These are phyloP conservation scores for Rafetus swinhoei DNA, from an alignment of 2,113 vertebrate genomes.

Conservation along the genomic window DNA sequence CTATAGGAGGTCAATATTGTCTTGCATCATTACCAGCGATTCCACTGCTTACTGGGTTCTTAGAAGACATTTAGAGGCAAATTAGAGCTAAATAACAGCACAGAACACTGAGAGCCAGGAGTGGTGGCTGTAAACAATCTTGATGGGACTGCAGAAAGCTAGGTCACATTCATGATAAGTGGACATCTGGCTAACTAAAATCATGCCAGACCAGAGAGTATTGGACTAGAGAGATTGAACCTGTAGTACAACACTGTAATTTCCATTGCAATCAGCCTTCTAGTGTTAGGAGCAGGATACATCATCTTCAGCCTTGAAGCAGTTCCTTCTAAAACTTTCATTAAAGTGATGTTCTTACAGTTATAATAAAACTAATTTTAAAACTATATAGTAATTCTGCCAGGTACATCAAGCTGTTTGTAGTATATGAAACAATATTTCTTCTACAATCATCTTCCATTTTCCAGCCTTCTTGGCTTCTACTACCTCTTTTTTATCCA, in stretches of 20 bases:
- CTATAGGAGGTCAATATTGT: too few species aligned
- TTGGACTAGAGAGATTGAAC: too few species aligned
- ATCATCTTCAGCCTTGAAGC: not conserved
- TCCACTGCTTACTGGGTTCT: too few species aligned
- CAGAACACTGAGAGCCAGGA: too few species aligned
- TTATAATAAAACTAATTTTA: not conserved
- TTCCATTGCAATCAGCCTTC: not conserved
- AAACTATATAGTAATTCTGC: not conserved
- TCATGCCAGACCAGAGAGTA: too few species aligned
- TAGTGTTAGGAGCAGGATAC: accelerated
- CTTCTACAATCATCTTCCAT: accelerated
- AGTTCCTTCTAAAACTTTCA: not conserved
- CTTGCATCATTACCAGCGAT: too few species aligned
- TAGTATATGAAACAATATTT: not conserved
- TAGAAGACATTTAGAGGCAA: too few species aligned
- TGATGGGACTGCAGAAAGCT: too few species aligned
- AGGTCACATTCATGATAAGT: too few species aligned
- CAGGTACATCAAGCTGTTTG: not conserved
- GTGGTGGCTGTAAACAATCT: too few species aligned
- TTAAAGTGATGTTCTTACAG: slow-evolving; percentile 12
- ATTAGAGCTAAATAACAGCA: too few species aligned
- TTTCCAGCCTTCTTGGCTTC: not conserved
- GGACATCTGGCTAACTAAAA: too few species aligned
- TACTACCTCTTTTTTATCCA: not conserved
- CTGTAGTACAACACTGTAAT: not conserved